Percentiles rank a stretch among this genome's conserved stretches.
Conservation (phyloP, 2,113 vertebrate species). For the Atlantisia rogersi region DNA sequence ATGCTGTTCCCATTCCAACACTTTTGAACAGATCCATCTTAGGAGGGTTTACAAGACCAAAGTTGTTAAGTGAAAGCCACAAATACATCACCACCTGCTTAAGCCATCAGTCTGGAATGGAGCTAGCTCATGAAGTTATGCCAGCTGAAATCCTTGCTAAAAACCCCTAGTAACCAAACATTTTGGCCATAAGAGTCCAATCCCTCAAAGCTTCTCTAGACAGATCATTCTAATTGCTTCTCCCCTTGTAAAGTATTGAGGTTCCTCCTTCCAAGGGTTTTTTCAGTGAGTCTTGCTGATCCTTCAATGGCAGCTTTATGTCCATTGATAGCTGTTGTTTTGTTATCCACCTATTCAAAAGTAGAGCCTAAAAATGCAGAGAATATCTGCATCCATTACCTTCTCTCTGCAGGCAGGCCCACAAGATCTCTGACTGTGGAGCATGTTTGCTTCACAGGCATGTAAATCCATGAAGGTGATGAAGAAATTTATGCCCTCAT, state of each 20-base stretch:
- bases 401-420: not conserved
- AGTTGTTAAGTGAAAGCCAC: not conserved
- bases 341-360: not conserved
- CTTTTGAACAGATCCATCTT: not conserved
- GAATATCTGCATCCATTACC: not conserved
- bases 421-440: not conserved
- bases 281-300: not conserved
- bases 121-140: not conserved
- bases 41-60: not conserved
- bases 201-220: not conserved
- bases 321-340: not conserved
- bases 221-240: not conserved
- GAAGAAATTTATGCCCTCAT: not conserved
- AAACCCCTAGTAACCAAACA: not conserved
- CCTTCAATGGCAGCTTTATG: not conserved
- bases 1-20: not conserved
- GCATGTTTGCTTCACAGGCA: not conserved
- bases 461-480: not conserved
- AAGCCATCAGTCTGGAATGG: not conserved
- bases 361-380: not conserved
- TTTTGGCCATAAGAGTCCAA: not conserved
- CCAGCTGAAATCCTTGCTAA: not conserved
- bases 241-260: not conserved
- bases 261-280: not conserved
- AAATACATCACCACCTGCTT: constrained; percentile 24